phyloP scores from a whole-genome alignment of 2,888 invertebrate genomes.

The Agrochola lota region DNA sequence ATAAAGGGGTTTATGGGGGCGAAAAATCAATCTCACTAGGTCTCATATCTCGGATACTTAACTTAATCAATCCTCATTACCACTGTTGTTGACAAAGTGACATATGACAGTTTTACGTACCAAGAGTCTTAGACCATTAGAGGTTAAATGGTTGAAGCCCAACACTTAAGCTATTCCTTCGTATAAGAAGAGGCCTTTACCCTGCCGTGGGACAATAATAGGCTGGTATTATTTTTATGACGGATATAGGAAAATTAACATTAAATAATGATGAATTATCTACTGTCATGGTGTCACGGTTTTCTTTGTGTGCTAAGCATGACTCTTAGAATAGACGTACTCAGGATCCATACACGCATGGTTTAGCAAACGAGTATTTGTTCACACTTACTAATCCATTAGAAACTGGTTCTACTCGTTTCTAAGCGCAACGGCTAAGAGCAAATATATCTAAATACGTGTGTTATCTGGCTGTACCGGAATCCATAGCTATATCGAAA shows the following conservation, averaged over 20 bases:
- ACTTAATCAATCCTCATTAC: background rate
- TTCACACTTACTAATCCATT: slow-evolving; percentile 53
- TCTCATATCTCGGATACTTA: too few relatives aligned
- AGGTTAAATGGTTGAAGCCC: background rate
- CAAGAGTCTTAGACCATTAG: background rate
- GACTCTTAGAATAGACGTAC: slow-evolving; percentile 14
- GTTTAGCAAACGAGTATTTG: slow-evolving; percentile 50
- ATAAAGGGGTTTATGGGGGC: too few relatives aligned
- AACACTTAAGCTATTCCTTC: background rate
- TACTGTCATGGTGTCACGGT: background rate
- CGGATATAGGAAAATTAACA: background rate
- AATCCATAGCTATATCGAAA: background rate
- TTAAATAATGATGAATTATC: slow-evolving; percentile 1
- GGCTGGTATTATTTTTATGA: background rate
- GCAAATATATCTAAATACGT: slow-evolving; percentile 9
- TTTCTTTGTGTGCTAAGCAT: slow-evolving; percentile 6
- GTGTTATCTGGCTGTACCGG: slow-evolving; percentile 13
- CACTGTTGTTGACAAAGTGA: background rate
- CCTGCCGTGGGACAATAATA: background rate
- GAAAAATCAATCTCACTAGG: too few relatives aligned
- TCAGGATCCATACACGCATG: slow-evolving; percentile 36
- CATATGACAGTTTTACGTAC: background rate
- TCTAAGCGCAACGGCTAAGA: slow-evolving; percentile 7
- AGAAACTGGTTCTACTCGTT: slow-evolving; percentile 49
- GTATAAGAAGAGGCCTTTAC: background rate